Base-by-base conservation (phyloP, 2,113 vertebrate genomes). In the pig (Sus scrofa) region DNA sequence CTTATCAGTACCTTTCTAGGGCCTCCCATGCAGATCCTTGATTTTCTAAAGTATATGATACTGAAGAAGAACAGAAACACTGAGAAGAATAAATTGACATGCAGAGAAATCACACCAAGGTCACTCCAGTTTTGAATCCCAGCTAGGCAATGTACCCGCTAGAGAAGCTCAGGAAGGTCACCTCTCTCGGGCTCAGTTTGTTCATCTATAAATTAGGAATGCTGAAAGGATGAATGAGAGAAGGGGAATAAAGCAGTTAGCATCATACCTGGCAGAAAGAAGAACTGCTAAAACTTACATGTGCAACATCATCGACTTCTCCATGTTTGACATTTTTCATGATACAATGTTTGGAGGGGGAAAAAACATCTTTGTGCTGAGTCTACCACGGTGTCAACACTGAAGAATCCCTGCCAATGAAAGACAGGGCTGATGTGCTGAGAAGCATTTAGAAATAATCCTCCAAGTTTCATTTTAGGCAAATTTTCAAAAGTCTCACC, bases 11-110 rank as follows among this genome's bases (percentile, higher is more conserved):
- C 37, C 32, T 2, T 86, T 56, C 34, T 50, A 83, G 56, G 44
- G 62, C 34, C 37, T 60, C 62, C 60, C 86, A 65, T 37, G 34
- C 54, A 44, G 32, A 89, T 16, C 30, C 19, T 91, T 91, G 68
- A 13, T 81, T 74, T 96, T 81, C 86, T 90, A 89, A 34, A 93
- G 26, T 26, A 86, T 8, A 50, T 60, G 73, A 90, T 60, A 39
- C 22, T 30, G 30, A 94, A n/a, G 37, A 90, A 90, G 68, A 90
- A 86, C 24, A 91, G 34, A 97, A 97, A 81, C 6, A 37, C 11
- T 10, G 2, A 39, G 11, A 86, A 56, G 34, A 62, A 44, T 37
- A 60, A 22, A 50, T 67, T 30, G 50, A 96, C 93, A 58, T 30
- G 22, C 82, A 86, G 65, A 91, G 58, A 50, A 63, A 34, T 85